phyloP scores from a whole-genome alignment of 2,888 invertebrate genomes.

The Ypsolopha sequella region DNA sequence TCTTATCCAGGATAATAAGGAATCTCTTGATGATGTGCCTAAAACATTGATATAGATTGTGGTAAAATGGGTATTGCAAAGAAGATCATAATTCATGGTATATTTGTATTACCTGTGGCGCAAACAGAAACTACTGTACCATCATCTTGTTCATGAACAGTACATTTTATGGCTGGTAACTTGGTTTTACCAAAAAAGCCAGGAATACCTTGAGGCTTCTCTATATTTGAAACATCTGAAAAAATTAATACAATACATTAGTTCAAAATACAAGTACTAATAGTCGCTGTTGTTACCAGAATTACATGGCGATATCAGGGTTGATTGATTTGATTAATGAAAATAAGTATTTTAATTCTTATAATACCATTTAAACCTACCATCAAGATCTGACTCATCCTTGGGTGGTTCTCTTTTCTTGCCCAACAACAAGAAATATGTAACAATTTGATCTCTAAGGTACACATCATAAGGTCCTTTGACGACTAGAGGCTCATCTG shows the following conservation, averaged over 20 bases:
- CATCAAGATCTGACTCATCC: conserved; percentile 74
- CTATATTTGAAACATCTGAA: conserved; percentile 79
- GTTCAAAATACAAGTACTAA: no score
- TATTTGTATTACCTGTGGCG: conserved; percentile 73
- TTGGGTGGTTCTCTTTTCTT: conserved; percentile 60
- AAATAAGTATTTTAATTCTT: no score
- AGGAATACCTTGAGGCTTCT: conserved; percentile 68
- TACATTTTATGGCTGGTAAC: conserved; percentile 64
- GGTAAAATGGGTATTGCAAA: no score
- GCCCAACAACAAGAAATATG: conserved; percentile 86
- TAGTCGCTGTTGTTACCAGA: no score
- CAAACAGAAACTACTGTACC: conserved; percentile 89
- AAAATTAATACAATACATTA: conserved; percentile 10
- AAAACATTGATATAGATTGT: conserved; percentile 13
- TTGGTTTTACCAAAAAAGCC: conserved; percentile 56
- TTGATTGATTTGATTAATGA: no score
- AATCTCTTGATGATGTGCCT: conserved; percentile 92
- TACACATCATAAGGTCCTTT: conserved; percentile 89
- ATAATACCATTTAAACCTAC: conserved; percentile 36
- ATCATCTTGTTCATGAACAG: conserved; percentile 94
- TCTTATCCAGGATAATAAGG: conserved; percentile 92
- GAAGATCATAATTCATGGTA: no score
- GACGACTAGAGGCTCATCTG: conserved; percentile 77
- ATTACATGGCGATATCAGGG: no score
- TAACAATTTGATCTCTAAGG: conserved; percentile 79